Percentiles rank a stretch among this genome's conserved stretches.
These are phyloP conservation scores for Parapristionchus giblindavisi DNA, from an alignment of 2,888 invertebrate species.

Conservation along the genomic window DNA sequence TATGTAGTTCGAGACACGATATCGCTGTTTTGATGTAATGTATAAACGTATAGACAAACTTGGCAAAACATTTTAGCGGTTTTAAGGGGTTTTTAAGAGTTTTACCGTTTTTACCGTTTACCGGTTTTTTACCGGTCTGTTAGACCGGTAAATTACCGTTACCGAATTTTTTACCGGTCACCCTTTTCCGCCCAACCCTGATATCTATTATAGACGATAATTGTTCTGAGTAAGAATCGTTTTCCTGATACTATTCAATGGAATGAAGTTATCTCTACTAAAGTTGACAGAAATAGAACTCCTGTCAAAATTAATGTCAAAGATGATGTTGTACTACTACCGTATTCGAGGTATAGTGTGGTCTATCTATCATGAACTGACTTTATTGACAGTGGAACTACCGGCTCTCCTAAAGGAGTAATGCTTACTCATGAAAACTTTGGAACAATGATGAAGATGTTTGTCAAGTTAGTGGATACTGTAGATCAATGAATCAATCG, in stretches of 20 bases:
- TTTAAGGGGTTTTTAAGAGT: no score
- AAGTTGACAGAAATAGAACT: not conserved
- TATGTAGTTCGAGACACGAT: no score
- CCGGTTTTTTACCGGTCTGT: no score
- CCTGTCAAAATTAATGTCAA: not conserved
- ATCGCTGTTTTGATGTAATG: no score
- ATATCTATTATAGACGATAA: not conserved
- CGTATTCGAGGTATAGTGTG: not conserved
- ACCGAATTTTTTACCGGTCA: no score
- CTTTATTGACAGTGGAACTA: conserved; percentile 5
- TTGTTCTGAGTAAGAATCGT: not conserved
- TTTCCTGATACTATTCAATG: not conserved
- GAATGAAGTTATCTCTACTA: not conserved
- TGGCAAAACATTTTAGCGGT: no score
- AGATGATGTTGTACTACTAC: not conserved
- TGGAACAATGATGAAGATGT: not conserved
- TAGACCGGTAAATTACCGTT: no score
- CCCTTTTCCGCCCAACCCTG: no score
- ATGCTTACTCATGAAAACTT: conserved; percentile 2
- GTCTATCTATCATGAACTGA: not conserved
- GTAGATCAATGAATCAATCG: not conserved
- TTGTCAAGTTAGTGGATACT: not conserved
- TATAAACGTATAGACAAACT: no score
- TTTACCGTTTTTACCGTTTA: no score
- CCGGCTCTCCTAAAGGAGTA: not conserved